phyloP scores from a whole-genome alignment of 2,113 vertebrate species.

The Abramis brama region DNA sequence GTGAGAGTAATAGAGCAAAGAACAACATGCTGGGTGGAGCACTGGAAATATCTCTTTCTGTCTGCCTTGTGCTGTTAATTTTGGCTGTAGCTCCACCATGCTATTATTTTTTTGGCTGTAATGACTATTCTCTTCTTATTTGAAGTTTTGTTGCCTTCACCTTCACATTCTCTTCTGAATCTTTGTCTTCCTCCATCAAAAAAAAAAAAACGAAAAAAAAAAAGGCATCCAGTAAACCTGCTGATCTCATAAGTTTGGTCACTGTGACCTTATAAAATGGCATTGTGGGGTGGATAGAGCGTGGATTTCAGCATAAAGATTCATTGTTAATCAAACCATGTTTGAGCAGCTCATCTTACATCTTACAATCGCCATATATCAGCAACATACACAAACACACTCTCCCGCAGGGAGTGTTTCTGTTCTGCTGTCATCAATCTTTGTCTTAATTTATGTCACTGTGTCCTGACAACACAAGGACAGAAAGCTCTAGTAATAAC shows the following conservation, averaged over 20 bases:
- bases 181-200: not conserved
- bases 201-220: not conserved
- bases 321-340: not conserved
- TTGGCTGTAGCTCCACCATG: not conserved
- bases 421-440: slow-evolving; percentile 41
- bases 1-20: not conserved
- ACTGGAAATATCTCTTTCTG: not conserved
- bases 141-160: not conserved
- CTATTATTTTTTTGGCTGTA: not conserved
- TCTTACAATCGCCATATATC: slow-evolving; percentile 30
- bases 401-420: slow-evolving; percentile 31
- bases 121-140: not conserved
- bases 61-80: not conserved
- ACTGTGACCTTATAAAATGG: not conserved
- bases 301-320: not conserved
- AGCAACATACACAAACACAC: slow-evolving; percentile 15
- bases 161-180: not conserved
- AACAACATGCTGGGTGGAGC: slow-evolving; percentile 4
- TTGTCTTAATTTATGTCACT: slow-evolving; percentile 29
- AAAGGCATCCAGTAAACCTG: not conserved
- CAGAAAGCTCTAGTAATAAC: slow-evolving; percentile 2
- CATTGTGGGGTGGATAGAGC: not conserved
- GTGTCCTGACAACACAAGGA: slow-evolving; percentile 13
- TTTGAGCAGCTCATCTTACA: slow-evolving; percentile 31
- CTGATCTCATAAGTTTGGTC: not conserved